Evolutionary conservation across 2,113 vertebrate species (phyloP), one percentile per base, ranked within the genome.

Genomic region (Gadus chalcogrammus): DNA sequence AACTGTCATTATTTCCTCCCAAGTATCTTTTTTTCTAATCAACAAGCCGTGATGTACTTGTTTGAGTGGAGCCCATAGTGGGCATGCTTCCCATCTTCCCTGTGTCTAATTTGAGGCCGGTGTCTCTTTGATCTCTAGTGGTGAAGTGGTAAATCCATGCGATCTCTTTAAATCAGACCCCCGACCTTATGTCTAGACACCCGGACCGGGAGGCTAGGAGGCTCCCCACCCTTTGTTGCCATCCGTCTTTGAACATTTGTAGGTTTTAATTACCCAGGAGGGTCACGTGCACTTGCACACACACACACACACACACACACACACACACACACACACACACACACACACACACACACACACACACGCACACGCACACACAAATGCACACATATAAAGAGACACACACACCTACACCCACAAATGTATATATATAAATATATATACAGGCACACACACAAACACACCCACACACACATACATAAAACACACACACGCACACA

Each of bases 131-230:
- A 85, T 88, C 76, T 80, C 75, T n/a, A 75, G 68, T 70, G 74
- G 68, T 9, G 4, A 71, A 74, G 79, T 67, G 75, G 71, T 82
- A 77, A 81, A 79, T 83, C 79, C 67, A 70, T 88, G 85, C 85
- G 86, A 89, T 87, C 85, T 28, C 76, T 68, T 74, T 81, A 68
- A 76, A 87, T 87, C 84, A 79, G 83, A 75, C 74, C 61, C 42
- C 76, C 67, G 68, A 71, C 35, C 63, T 65, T 56, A 56, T 15
- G 84, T 85, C 85, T 81, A 81, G 81, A 85, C 81, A 55, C 28
- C 28, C 0, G 59, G 73, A 73, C 78, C 82, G 60, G 78, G 8
- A 71, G 79, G 71, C 48, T 71, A 77, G 74, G 48, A 76, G 68
- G 70, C 69, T 28, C 65, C 53, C 22, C 24, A 72, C 17, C 42